Percentiles rank a stretch among this genome's conserved stretches.
Evolutionary conservation across 2,888 invertebrate species (phyloP).

Genomic region (Drosophila paramelanica): DNA sequence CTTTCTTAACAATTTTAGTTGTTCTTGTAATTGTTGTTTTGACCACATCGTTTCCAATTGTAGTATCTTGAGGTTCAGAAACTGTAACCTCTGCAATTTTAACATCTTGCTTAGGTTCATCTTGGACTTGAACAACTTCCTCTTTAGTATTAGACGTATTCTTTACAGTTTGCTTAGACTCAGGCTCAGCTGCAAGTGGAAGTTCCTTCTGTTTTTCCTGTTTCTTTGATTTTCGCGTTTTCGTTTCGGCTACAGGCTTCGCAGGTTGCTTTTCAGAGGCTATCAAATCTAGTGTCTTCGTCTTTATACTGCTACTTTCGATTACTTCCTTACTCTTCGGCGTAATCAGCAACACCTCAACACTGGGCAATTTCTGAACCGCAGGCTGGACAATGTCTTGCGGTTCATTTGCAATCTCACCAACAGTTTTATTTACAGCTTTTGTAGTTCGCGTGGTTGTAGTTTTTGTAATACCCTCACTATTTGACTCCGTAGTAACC

Average conservation of each 20-base stretch:
- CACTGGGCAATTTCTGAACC: not conserved
- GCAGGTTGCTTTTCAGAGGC: slow-evolving; percentile 43
- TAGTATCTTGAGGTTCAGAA: slow-evolving; percentile 18
- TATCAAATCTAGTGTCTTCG: slow-evolving; percentile 58
- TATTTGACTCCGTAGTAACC: slow-evolving; percentile 66
- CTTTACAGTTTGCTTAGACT: slow-evolving; percentile 1
- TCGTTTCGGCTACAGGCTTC: slow-evolving; percentile 21
- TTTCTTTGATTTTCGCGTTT: slow-evolving; percentile 37
- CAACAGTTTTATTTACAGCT: slow-evolving; percentile 41
- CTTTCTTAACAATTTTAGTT: slow-evolving; percentile 79
- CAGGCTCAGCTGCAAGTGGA: not conserved
- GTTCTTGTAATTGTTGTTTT: slow-evolving; percentile 81
- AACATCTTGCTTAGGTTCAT: slow-evolving; percentile 3
- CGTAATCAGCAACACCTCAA: slow-evolving; percentile 24
- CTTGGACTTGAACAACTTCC: slow-evolving; percentile 12
- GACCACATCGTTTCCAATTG: slow-evolving; percentile 64
- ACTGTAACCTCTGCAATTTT: not conserved
- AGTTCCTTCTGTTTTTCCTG: slow-evolving; percentile 6
- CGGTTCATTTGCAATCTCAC: slow-evolving; percentile 24
- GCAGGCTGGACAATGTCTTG: not conserved
- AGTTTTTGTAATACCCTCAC: slow-evolving; percentile 67
- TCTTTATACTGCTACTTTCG: slow-evolving; percentile 30
- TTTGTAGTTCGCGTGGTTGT: slow-evolving; percentile 68
- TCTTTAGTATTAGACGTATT: not conserved
- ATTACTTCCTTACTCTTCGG: slow-evolving; percentile 1